Percentiles rank a stretch among this genome's conserved stretches.
phyloP scores from a whole-genome alignment of 2,888 invertebrate species.

The Stenurella melanura region DNA sequence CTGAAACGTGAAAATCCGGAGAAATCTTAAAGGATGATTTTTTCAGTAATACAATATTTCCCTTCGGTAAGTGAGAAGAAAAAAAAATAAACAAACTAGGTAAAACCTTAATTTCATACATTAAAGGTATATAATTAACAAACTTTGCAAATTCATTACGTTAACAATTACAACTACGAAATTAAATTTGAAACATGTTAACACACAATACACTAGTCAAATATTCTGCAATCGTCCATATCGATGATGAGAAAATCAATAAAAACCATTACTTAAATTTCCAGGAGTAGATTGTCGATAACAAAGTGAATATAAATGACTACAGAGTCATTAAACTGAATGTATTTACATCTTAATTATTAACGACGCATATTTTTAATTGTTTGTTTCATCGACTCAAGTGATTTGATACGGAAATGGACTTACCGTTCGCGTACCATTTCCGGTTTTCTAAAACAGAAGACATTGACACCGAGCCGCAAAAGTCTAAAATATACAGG shows the following conservation, averaged over 20 bases:
- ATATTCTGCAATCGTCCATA: conserved; percentile 19
- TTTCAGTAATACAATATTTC: too few relatives aligned
- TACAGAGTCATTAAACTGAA: conserved; percentile 37
- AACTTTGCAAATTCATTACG: not conserved
- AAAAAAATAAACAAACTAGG: too few relatives aligned
- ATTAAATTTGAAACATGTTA: not conserved
- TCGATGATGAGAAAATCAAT: conserved; percentile 27
- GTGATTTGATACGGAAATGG: conserved; percentile 33
- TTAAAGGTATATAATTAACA: too few relatives aligned
- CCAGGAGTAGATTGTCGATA: conserved; percentile 21
- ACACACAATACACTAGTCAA: not conserved
- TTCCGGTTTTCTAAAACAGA: conserved; percentile 38
- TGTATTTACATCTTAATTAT: conserved; percentile 38
- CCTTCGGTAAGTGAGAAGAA: too few relatives aligned
- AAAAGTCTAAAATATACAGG: not conserved
- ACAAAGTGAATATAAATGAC: conserved; percentile 37
- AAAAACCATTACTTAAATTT: conserved; percentile 25
- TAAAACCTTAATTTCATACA: too few relatives aligned
- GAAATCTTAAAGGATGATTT: too few relatives aligned
- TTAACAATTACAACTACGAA: not conserved
- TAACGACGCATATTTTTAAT: conserved; percentile 40
- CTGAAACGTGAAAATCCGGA: too few relatives aligned
- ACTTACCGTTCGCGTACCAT: conserved; percentile 25
- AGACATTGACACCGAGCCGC: conserved; percentile 34
- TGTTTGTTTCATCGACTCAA: conserved; percentile 26